Evolutionary conservation across 2,888 invertebrate species (phyloP).

Genomic region (Minunthozetes semirufus): DNA sequence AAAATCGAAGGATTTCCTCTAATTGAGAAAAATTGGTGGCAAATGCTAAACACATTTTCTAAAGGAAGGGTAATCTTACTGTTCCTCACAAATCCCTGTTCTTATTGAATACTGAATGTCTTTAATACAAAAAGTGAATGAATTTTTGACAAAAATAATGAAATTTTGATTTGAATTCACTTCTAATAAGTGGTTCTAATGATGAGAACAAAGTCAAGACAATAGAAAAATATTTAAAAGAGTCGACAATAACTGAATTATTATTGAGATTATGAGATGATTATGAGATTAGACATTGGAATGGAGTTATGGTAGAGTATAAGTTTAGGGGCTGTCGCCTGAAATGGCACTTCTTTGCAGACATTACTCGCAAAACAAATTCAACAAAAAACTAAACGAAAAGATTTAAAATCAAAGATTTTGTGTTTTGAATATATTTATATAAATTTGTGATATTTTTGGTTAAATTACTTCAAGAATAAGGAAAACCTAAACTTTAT

Average conservation of each 20-base stretch:
- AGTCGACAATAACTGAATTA: background rate
- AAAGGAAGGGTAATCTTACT: too few relatives aligned
- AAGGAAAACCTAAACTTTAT: slow-evolving; percentile 7
- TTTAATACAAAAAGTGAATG: background rate
- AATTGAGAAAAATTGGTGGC: too few relatives aligned
- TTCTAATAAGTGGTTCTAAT: too few relatives aligned
- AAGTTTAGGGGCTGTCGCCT: background rate
- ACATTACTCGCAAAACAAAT: slow-evolving; percentile 1
- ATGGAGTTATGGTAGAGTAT: background rate
- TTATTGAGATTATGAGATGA: background rate
- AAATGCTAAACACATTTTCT: too few relatives aligned
- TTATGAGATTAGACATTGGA: background rate
- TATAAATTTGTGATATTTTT: background rate
- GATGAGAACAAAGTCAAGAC: background rate
- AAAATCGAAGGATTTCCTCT: too few relatives aligned
- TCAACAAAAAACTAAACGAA: background rate
- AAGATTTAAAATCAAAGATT: slow-evolving; percentile 1
- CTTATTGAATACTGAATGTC: too few relatives aligned
- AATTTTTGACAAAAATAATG: background rate
- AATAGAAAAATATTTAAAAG: background rate
- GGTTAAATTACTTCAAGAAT: background rate
- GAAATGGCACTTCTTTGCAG: slow-evolving; percentile 28
- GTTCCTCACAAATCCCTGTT: too few relatives aligned
- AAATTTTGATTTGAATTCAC: too few relatives aligned
- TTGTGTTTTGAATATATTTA: background rate